Evolutionary conservation across 2,797 vertebrate species (phyloP).

Genomic region (Sebastes alutus): DNA sequence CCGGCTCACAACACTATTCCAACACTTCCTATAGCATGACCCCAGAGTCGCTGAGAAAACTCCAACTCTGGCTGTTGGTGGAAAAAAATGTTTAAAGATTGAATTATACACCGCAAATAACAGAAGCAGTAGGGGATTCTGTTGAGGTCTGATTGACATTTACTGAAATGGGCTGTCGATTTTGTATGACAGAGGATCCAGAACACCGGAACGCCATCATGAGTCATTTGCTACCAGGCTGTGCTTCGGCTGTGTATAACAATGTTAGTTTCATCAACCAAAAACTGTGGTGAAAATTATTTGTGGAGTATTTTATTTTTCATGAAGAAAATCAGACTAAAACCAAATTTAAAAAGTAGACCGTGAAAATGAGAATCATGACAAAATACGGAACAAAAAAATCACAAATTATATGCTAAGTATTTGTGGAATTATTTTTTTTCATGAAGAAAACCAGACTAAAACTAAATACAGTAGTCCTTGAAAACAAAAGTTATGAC

Average conservation of each 20-base stretch:
- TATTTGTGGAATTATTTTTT: too few species aligned
- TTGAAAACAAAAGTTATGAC: too few species aligned
- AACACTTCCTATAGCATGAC: conserved; percentile 65
- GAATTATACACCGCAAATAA: conserved; percentile 63
- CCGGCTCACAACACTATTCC: conserved; percentile 59
- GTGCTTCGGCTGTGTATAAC: not conserved
- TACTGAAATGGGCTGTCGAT: conserved; percentile 46
- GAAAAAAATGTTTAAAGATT: conserved; percentile 52
- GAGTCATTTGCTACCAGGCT: conserved; percentile 3
- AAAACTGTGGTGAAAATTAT: not conserved
- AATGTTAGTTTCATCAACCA: not conserved
- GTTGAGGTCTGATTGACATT: conserved; percentile 59
- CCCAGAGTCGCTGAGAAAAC: conserved; percentile 61
- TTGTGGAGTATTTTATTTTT: too few species aligned
- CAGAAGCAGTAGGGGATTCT: conserved; percentile 34
- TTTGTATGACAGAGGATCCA: conserved; percentile 22
- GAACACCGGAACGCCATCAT: conserved; percentile 2
- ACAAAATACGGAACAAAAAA: too few species aligned
- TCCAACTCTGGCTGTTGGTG: conserved; percentile 29
- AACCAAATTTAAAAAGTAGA: not conserved
- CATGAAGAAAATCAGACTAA: not conserved
- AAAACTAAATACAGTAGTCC: too few species aligned
- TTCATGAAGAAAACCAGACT: too few species aligned
- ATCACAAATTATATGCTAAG: too few species aligned
- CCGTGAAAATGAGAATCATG: too few species aligned